These are phyloP conservation scores for Propsilocerus akamusi DNA, from an alignment of 1,140 invertebrate species.

Conservation along the genomic window DNA sequence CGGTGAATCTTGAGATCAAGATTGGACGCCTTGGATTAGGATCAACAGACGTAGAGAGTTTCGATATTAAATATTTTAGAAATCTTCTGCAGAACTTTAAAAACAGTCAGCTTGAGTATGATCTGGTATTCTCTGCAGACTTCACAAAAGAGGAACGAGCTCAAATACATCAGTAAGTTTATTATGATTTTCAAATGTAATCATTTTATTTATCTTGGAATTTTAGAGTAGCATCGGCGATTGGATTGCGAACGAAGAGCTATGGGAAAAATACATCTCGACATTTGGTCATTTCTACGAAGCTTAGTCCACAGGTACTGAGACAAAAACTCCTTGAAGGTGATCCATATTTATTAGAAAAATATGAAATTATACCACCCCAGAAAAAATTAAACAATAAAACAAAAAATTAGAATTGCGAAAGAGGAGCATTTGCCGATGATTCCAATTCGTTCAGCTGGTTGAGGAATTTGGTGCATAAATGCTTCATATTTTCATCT, in stretches of 20 bases:
- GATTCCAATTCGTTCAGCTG: background rate
- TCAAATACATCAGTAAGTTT: conserved; percentile 37
- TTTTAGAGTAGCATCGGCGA: conserved; percentile 21
- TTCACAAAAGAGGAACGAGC: conserved; percentile 53
- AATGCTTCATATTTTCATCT: background rate
- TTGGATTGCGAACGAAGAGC: conserved; percentile 34
- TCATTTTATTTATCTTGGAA: no score
- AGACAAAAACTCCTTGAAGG: background rate
- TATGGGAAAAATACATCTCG: conserved; percentile 29
- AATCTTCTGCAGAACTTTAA: conserved; percentile 25
- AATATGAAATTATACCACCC: background rate
- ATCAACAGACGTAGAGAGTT: background rate
- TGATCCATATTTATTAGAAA: background rate
- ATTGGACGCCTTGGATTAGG: background rate
- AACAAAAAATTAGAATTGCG: background rate
- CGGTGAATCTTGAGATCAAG: background rate
- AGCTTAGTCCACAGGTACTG: background rate
- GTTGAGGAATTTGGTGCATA: background rate
- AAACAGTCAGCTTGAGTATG: conserved; percentile 29
- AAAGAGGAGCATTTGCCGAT: background rate
- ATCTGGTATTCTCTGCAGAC: conserved; percentile 43
- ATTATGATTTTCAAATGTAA: background rate
- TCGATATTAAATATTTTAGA: background rate
- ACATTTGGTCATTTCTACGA: conserved; percentile 23
- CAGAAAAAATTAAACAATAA: no score